These are phyloP conservation scores for Archivesica marissinica DNA, from an alignment of 1,140 invertebrate genomes.

Conservation along the genomic window DNA sequence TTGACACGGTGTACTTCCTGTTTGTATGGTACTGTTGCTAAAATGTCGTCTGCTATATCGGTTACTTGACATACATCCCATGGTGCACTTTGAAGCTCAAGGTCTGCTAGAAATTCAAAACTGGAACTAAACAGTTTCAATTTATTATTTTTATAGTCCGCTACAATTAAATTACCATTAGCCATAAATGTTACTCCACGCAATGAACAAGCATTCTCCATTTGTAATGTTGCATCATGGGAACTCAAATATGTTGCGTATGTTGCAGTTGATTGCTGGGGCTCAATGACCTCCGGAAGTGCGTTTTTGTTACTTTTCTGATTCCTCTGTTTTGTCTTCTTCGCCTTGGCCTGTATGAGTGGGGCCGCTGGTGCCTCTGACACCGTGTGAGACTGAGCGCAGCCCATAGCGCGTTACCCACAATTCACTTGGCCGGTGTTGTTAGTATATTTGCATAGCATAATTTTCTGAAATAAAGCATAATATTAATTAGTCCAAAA, in stretches of 20 bases:
- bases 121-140: constrained; percentile 47
- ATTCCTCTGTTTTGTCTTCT: constrained; percentile 1
- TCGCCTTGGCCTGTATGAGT: background rate
- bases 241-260: constrained; percentile 47
- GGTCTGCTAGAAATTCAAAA: constrained; percentile 14
- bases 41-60: constrained; percentile 11
- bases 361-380: background rate
- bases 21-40: constrained; percentile 46
- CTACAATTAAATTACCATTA: constrained; percentile 29
- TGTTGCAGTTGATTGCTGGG: constrained; percentile 39
- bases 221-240: constrained; percentile 14
- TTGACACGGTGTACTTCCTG: constrained; percentile 27
- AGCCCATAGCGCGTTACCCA: constrained; percentile 15
- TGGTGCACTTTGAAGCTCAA: constrained; percentile 45
- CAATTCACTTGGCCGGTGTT: background rate
- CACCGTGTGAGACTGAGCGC: constrained; percentile 2
- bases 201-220: constrained; percentile 14
- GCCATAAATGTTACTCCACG: constrained; percentile 41
- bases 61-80: constrained; percentile 52
- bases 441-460: background rate
- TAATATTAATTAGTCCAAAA: too few species aligned
- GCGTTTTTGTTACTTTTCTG: background rate
- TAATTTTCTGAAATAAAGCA: too few species aligned
- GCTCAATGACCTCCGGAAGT: background rate
- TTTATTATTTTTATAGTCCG: constrained; percentile 57